Base-by-base conservation (phyloP, 2,797 vertebrate species). In the Arnoldichthys spilopterus region DNA sequence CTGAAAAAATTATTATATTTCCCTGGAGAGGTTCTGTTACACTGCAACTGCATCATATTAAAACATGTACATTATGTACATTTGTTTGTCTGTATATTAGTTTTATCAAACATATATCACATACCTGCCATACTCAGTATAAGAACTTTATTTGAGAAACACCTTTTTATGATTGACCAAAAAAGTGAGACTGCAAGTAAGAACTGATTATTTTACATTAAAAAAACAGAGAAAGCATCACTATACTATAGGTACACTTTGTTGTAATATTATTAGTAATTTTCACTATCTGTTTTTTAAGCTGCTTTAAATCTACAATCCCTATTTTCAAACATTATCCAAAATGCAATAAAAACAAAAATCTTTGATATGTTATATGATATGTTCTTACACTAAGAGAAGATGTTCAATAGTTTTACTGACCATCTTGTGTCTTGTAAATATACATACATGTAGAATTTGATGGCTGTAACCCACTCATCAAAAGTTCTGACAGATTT, bases 1-100 rank as follows among this genome's bases (percentile, higher is more conserved):
- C 43, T 51, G 67, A 77, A 61, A 62, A 62, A 70, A 71, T 62
- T 61, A 77, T 37, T 18, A 20, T 7, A 37, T n/a, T 32, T 70
- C 76, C 20, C 43, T 40, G 12, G 76, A 77, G 56, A 71, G 69
- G 30, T 37, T 34, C 76, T 13, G 43, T n/a, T 62, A 53, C 56
- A 40, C 68, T 51, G 54, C 16, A 62, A 71, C 45, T 58, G 32
- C 30, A 34, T 53, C 64, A n/a, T 53, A 47, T 22, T 22, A 54
- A 71, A 56, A 64, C 24, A 28, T 66, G 15, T 43, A n/a, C n/a
- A n/a, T n/a, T n/a, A n/a, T n/a, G n/a, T n/a, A n/a, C n/a, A n/a
- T 45, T 1, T 12, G 13, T n/a, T 34, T 43, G 8, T 9, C 12
- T 47, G 24, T 30, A 45, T 76, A 15, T 12, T 16, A 30, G 9